These are phyloP conservation scores for Pygocentrus nattereri DNA, from an alignment of 2,797 vertebrate genomes.

Conservation along the genomic window DNA sequence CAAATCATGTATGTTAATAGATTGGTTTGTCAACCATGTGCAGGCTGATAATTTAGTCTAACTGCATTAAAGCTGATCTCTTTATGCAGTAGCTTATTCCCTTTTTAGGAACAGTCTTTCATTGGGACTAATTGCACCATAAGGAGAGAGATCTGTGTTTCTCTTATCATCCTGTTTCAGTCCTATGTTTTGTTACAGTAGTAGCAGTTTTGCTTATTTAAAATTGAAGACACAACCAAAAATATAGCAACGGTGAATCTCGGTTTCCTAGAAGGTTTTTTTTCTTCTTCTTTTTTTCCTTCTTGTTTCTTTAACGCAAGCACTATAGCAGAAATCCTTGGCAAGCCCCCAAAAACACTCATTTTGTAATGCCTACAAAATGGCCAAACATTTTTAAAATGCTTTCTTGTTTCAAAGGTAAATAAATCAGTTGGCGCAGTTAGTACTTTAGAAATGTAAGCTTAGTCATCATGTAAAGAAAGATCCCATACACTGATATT, in stretches of 20 bases:
- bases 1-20: conserved; percentile 4
- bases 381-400: not conserved
- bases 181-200: not conserved
- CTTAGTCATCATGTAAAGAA: not conserved
- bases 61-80: not conserved
- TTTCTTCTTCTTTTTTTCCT: not conserved
- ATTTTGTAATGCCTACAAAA: not conserved
- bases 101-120: too few species aligned
- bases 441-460: not conserved
- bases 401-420: not conserved
- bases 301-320: not conserved
- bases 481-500: not conserved
- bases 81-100: not conserved
- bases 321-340: not conserved
- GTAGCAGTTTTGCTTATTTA: not conserved
- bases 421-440: not conserved
- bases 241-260: not conserved
- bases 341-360: not conserved
- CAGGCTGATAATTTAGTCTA: conserved; percentile 8
- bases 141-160: too few species aligned
- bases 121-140: too few species aligned
- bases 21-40: not conserved
- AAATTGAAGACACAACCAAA: too few species aligned
- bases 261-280: too few species aligned
- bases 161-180: not conserved